These are phyloP conservation scores for Brachionus koreanus DNA, from an alignment of 1,140 invertebrate species.

Conservation along the genomic window DNA sequence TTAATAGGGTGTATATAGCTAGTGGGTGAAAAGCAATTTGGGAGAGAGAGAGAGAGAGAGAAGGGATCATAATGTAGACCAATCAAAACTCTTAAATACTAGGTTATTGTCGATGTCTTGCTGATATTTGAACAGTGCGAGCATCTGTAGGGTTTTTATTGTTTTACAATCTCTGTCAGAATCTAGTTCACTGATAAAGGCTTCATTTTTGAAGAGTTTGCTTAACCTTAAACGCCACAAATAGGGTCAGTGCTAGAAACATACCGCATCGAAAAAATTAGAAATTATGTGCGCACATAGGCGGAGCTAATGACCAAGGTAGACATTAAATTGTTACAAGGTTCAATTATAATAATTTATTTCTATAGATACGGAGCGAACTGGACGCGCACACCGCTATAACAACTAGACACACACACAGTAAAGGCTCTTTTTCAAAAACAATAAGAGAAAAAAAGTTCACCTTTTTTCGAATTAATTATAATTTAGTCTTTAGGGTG, in stretches of 20 bases:
- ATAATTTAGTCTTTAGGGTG: conserved; percentile 30
- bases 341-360: conserved; percentile 32
- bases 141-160: background rate
- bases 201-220: conserved; percentile 7
- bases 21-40: background rate
- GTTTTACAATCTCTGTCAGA: background rate
- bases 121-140: background rate
- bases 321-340: background rate
- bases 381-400: background rate
- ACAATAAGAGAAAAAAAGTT: background rate
- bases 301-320: background rate
- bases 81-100: background rate
- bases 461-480: conserved; percentile 5
- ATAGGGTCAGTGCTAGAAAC: background rate
- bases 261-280: background rate
- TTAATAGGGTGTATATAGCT: background rate
- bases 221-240: conserved; percentile 5
- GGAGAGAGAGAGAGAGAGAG: background rate
- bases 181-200: conserved; percentile 1
- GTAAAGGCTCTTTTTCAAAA: background rate
- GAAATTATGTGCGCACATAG: background rate
- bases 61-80: background rate
- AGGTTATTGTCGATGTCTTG: background rate
- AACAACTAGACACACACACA: background rate
- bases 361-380: background rate